Evolutionary conservation across 2,113 vertebrate genomes (phyloP).

Genomic region (Platysternon megacephalum): DNA sequence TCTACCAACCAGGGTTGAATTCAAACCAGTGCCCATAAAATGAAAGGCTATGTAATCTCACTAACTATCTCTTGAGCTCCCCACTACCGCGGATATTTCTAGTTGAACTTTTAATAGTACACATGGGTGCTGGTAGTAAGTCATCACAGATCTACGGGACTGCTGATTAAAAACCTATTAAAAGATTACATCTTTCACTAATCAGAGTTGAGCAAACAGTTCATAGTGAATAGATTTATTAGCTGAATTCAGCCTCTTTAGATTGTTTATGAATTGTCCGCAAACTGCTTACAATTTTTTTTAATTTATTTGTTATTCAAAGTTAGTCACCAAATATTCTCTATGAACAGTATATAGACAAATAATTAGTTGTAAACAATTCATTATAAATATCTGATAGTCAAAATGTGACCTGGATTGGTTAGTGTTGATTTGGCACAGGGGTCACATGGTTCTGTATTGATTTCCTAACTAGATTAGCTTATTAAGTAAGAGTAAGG

Average conservation of each 20-base stretch:
- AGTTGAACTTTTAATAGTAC: not conserved
- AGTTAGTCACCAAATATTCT: not conserved
- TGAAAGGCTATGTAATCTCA: not conserved
- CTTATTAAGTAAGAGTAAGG: not conserved
- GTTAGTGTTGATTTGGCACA: not conserved
- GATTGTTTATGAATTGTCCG: not conserved
- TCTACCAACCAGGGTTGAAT: not conserved
- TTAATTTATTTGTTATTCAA: not conserved
- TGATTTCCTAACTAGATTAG: not conserved
- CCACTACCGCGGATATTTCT: not conserved
- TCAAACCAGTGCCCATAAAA: not conserved
- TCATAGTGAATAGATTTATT: not conserved
- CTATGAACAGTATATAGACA: no score
- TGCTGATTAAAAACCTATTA: not conserved
- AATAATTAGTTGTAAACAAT: not conserved
- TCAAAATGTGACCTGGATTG: not conserved
- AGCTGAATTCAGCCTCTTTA: not conserved
- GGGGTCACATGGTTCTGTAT: not conserved
- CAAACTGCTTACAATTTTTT: not conserved
- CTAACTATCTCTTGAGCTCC: not conserved
- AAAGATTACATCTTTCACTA: not conserved
- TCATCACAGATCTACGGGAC: rapidly evolving
- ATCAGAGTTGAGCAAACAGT: not conserved
- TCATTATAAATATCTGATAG: not conserved
- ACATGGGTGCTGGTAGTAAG: not conserved